Evolutionary conservation across 2,113 vertebrate genomes (phyloP), one percentile per base, ranked within the genome.

Genomic region (Danio rerio): DNA sequence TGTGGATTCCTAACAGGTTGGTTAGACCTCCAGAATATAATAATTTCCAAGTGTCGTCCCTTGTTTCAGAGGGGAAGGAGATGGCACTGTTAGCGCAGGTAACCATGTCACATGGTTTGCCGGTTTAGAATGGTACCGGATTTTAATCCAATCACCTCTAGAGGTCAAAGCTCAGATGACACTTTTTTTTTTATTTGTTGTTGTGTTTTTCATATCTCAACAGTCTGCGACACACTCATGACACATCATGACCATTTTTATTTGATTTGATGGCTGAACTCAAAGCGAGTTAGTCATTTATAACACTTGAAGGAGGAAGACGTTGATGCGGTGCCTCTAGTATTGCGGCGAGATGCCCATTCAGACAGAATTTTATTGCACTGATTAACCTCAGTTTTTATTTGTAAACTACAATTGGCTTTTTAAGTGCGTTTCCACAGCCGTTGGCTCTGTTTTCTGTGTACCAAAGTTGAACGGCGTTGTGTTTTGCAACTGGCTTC

Each of bases 1-100:
- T 95, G 96, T 98, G 96, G 96, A 96, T 95, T 97, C 96, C 94
- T 95, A 95, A 96, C 95, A 92, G 94, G 95, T 95, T 94, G 93
- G 94, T 95, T 96, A 95, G 94, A 94, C 94, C 94, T 96, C 94
- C 95, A 9, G 49, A 92, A 94, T 95, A 94, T 96, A 94, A 95
- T 96, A 94, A 94, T 95, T 58, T 79, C 94, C 94, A 95, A 97
- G 94, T 95, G 94, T 96, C 96, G 95, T 95, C 96, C 96, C 96
- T 96, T 97, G 95, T 95, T 96, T 95, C 94, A 97, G 96, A 96
- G 96, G 96, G 96, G 95, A 90, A 89, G 90, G 92, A 92, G 90
- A 91, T 93, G 94, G 95, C 94, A 94, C 92, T 95, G 93, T 91
- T 92, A 88, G 90, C 94, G 92, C 90, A 88, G 87, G 90, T 87